Percentiles rank a stretch among this genome's conserved stretches.
phyloP scores from a whole-genome alignment of 1,140 invertebrate species.

The Armadillidium nasatum region DNA sequence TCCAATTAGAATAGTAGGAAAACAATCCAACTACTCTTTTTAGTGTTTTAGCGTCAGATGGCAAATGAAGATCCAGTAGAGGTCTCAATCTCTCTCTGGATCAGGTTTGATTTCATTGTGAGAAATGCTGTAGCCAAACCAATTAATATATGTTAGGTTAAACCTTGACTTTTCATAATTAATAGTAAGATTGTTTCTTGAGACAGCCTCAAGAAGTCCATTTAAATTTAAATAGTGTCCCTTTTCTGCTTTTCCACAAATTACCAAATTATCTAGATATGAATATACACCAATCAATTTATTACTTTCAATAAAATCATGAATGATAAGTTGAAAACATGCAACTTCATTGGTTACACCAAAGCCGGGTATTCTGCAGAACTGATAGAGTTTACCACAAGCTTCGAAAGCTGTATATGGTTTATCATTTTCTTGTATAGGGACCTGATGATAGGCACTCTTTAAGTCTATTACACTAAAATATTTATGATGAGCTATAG shows the following conservation, averaged over 20 bases:
- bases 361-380: conserved; percentile 47
- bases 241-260: conserved; percentile 22
- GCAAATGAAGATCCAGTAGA: conserved; percentile 29
- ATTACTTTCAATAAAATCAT: too few relatives aligned
- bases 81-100: conserved; percentile 22
- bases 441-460: conserved; percentile 49
- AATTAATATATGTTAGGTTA: not conserved
- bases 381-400: conserved; percentile 45
- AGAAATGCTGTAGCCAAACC: conserved; percentile 18
- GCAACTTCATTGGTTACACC: conserved; percentile 45
- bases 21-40: too few relatives aligned
- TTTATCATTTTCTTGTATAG: conserved; percentile 43
- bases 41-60: not conserved
- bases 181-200: conserved; percentile 21
- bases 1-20: too few relatives aligned
- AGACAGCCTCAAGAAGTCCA: conserved; percentile 24
- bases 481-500: conserved; percentile 34
- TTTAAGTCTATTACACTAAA: conserved; percentile 48
- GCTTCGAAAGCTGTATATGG: too few relatives aligned
- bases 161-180: conserved; percentile 31
- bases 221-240: conserved; percentile 32
- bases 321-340: too few relatives aligned
- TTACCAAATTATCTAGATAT: conserved; percentile 43
- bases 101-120: conserved; percentile 25
- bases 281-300: conserved; percentile 27